Evolutionary conservation across 2,888 invertebrate genomes (phyloP), one percentile per base, ranked within the genome.

Genomic region (Hedychridium roseum): DNA sequence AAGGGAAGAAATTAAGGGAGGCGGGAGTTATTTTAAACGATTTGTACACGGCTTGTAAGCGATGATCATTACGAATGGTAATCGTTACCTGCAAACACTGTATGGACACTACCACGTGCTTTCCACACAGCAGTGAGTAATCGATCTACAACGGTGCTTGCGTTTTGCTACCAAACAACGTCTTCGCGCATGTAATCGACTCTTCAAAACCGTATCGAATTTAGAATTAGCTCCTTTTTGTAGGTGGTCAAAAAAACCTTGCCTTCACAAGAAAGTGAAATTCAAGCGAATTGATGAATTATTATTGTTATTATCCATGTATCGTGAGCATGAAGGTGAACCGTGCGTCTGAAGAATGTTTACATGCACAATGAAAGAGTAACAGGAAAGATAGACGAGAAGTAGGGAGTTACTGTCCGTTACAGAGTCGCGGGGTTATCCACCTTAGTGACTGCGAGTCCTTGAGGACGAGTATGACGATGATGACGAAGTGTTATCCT

Each of bases 41-140:
- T 57, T 57, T 57, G 50, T 57, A 54, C 36, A 30, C 43, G 57
- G 32, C 46, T 49, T 46, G 45, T 46, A 52, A 52, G 44, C 26
- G 40, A 36, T 35, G 43, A 42, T 57, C 46, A 47, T 57, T 57
- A 57, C 57, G 52, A 51, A 53, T 53, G 52, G 43, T 53, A 50
- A 53, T 53, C 57, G 42, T 50, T 44, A 38, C 21, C 32, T 11
- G 43, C 42, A 57, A 49, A 43, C 53, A 53, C 42, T 12, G 23
- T 0, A 15, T 36, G 7, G 49, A 14, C 16, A 27, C 28, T 17
- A n/a, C n/a, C n/a, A n/a, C 12, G 28, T 42, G 46, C 49, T 57
- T 21, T 37, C 30, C 21, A 16, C 14, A 23, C 30, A 26, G 40
- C 14, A 39, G 49, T 42, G 48, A 54, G 41, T 54, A 53, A 54